phyloP scores from a whole-genome alignment of 2,888 invertebrate genomes.

The Lycia hirtaria region DNA sequence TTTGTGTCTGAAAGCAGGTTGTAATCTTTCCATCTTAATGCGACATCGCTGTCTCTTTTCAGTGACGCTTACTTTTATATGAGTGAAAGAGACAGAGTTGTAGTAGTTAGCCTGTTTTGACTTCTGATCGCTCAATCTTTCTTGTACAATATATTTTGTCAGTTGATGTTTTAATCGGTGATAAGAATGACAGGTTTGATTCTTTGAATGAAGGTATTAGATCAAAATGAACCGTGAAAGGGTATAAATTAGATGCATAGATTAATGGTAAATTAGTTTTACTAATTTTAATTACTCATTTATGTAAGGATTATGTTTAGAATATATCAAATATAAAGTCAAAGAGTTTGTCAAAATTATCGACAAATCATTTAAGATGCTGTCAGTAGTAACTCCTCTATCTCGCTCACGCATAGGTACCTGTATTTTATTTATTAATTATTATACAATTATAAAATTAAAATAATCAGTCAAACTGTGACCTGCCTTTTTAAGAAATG shows the following conservation, averaged over 20 bases:
- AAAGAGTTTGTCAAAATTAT: too few species aligned
- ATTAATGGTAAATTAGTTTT: constrained; percentile 13
- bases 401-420: too few species aligned
- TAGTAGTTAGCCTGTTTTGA: constrained; percentile 57
- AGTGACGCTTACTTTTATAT: constrained; percentile 10
- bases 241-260: constrained; percentile 25
- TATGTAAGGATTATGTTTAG: too few species aligned
- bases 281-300: too few species aligned
- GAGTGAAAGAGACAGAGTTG: constrained; percentile 55
- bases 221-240: constrained; percentile 27
- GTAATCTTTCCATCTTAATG: constrained; percentile 75
- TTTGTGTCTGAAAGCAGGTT: constrained; percentile 61
- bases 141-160: constrained; percentile 63
- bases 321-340: too few species aligned
- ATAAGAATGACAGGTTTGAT: constrained; percentile 58
- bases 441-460: too few species aligned
- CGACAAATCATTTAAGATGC: too few species aligned
- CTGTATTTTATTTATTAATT: too few species aligned
- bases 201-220: constrained; percentile 42
- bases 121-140: constrained; percentile 76
- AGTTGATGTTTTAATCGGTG: constrained; percentile 66
- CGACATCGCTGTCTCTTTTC: constrained; percentile 60
- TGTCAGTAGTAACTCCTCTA: too few species aligned
- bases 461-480: too few species aligned
- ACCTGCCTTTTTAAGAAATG: too few species aligned